These are phyloP conservation scores for Thunnus albacares DNA, from an alignment of 2,797 vertebrate genomes.

Conservation along the genomic window DNA sequence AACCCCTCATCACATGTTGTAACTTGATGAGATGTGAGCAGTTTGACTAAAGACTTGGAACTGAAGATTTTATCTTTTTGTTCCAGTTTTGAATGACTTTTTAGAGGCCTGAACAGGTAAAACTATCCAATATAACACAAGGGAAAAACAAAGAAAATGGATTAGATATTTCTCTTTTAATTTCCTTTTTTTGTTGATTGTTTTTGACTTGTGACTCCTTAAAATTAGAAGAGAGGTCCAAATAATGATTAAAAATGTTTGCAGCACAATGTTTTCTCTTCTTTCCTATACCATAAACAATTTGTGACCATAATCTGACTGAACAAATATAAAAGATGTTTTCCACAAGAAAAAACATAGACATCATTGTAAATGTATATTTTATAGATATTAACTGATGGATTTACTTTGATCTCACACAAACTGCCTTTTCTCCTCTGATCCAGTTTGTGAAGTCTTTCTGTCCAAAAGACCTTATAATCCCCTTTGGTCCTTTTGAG, in stretches of 20 bases:
- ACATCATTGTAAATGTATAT: too few species aligned
- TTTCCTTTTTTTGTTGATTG: too few species aligned
- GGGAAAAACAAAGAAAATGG: not conserved
- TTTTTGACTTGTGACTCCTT: too few species aligned
- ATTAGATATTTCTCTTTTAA: too few species aligned
- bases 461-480: conserved; percentile 37
- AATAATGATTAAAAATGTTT: too few species aligned
- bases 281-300: too few species aligned
- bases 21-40: not conserved
- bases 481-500: conserved; percentile 30
- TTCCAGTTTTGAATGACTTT: too few species aligned
- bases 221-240: not conserved
- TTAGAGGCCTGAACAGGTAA: too few species aligned
- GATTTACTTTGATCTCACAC: conserved; percentile 13
- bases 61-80: too few species aligned
- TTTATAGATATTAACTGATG: not conserved
- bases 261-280: too few species aligned
- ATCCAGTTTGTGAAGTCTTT: conserved; percentile 30
- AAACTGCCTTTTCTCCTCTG: conserved; percentile 1
- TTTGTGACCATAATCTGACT: not conserved
- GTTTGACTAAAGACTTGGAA: not conserved
- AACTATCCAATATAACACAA: not conserved
- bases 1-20: not conserved
- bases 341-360: not conserved
- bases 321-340: not conserved